Base-by-base conservation (phyloP, 2,797 vertebrate species). In the Cyprinella venusta region DNA sequence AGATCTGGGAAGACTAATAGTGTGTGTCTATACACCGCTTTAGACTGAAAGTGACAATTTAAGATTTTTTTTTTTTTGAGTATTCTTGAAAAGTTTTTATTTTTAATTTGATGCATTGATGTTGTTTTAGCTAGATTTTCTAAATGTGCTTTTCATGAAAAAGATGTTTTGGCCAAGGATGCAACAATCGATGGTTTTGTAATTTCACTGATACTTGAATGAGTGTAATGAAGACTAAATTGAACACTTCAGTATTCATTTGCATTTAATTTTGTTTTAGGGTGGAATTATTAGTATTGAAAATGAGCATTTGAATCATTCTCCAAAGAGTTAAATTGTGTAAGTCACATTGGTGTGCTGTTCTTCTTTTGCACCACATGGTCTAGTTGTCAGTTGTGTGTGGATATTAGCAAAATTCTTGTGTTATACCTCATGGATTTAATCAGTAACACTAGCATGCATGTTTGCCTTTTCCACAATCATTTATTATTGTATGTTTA, bases 381-480 rank as follows among this genome's bases (percentile, higher is more conserved):
- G 26, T 80, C 5, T 19, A 48, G 42, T 80, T 59, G 2, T 45
- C 12, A 63, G 50, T 24, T 64, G 45, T 74, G 21, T n/a, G 7
- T 50, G 36, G 30, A 64, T 50, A 72, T 48, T 15, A 54, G 21
- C 19, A 19, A 13, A 63, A 12, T 24, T 48, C 30, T 52, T 19
- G 26, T 75, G 12, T 63, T 15, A 40, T 26, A 48, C 26, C 61
- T 72, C 26, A 50, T 42, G 69, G 45, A 42, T 67, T 64, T 52
- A 72, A 71, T 54, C 3, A 65, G 6, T 36, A 72, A 70, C 21
- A 70, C 48, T 59, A 81, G n/a, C 61, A 69, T 68, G 70, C 77
- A 77, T 82, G 26, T 81, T 71, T 64, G 52, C 30, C 19, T 72
- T 86, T 78, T 86, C 38, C 10, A 21, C 15, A 81, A 65, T 38